Base-by-base conservation (phyloP, 2,888 invertebrate genomes). In the Steromphala cineraria region DNA sequence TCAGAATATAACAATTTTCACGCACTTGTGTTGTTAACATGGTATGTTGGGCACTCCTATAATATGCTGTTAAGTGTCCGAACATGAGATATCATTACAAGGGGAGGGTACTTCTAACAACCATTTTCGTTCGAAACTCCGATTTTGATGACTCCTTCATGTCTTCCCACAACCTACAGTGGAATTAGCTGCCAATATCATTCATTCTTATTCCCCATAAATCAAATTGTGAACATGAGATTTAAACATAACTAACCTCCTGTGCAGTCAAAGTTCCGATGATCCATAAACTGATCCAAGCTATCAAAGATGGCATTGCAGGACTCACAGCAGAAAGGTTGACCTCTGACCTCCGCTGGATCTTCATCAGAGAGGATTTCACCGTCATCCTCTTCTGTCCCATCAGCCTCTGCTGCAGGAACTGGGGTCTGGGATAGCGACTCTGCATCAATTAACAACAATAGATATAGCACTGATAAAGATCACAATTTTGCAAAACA, bases 261-360 rank as follows among this genome's bases (percentile, higher is more conserved):
- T 2, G 80, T 78, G 82, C 91, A 92, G 53, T 89, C 89, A 74
- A 85, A 89, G 83, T 91, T 92, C 78, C 90, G 85, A 83, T 92
- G 92, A 80, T 92, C 91, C 91, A 91, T 91, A 81, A 92, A 91
- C 76, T 90, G 88, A 67, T 85, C 87, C 78, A 92, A 88, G 81
- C 89, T 89, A 75, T 84, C 81, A 80, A 91, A 91, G 36, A 82
- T 85, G 40, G 88, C 87, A 53, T 87, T 85, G 82, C 92, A 92
- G 13, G 87, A 84, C 78, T 91, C 91, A 82, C 92, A 92, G 28
- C 86, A 82, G 75, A 89, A 87, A 40, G 84, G 83, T 79, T 87
- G 86, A 10, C 81, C 75, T 77, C 81, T 53, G 81, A 75, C 84
- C 53, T 81, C 82, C 17, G 53, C 81, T 19, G 80, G 75, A 28